A percentile compares a stretch with the other conserved stretches of the same genome.
phyloP scores from a whole-genome alignment of 2,888 invertebrate genomes.

The Colletes collaris region DNA sequence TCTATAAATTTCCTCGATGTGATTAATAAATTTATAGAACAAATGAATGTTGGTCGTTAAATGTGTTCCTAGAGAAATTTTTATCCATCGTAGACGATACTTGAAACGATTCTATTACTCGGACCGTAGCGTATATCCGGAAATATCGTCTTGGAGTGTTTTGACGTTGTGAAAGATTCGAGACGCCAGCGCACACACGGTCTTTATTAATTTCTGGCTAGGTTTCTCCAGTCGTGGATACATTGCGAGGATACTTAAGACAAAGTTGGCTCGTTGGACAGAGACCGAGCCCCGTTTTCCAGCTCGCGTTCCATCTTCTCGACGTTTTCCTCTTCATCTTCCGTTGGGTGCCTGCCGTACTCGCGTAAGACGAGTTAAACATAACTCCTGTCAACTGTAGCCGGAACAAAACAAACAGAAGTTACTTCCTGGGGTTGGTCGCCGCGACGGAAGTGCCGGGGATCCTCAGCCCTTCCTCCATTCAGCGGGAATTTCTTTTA shows the following conservation, averaged over 20 bases:
- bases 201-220: constrained; percentile 33
- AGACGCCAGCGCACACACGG: background rate
- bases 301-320: constrained; percentile 27
- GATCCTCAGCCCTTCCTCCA: constrained; percentile 42
- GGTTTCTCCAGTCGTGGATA: constrained; percentile 35
- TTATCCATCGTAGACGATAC: too few species aligned
- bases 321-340: constrained; percentile 44
- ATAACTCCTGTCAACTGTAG: constrained; percentile 67
- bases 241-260: constrained; percentile 5
- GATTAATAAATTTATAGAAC: too few species aligned
- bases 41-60: too few species aligned
- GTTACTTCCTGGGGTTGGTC: constrained; percentile 60
- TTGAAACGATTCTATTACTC: too few species aligned
- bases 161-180: constrained; percentile 12
- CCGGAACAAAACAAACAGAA: constrained; percentile 70
- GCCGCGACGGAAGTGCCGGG: constrained; percentile 55
- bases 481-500: constrained; percentile 51
- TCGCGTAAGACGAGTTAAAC: constrained; percentile 63
- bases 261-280: constrained; percentile 3
- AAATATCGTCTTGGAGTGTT: background rate
- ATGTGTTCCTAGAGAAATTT: too few species aligned
- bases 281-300: constrained; percentile 11
- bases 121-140: too few species aligned
- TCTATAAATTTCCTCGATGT: too few species aligned
- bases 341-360: constrained; percentile 23